Conservation (phyloP, 2,888 invertebrate genomes). For the Saturnia japonica region DNA sequence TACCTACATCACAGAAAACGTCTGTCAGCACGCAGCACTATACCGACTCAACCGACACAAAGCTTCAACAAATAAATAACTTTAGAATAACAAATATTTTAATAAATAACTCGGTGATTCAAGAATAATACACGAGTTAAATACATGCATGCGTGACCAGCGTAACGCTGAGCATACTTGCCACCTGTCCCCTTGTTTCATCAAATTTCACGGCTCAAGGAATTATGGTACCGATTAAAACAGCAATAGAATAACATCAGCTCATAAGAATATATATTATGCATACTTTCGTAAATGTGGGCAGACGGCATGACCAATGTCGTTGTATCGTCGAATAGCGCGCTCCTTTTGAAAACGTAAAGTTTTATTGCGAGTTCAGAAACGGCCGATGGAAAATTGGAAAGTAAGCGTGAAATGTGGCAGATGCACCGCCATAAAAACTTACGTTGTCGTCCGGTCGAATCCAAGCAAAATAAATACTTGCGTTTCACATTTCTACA, state of each 20-base stretch:
- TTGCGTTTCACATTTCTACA: neutral
- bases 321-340: constrained; percentile 56
- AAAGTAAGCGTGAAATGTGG: constrained; percentile 75
- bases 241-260: constrained; percentile 3
- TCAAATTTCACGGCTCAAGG: neutral
- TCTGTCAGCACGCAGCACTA: constrained; percentile 51
- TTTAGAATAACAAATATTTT: constrained; percentile 80
- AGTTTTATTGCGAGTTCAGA: constrained; percentile 70
- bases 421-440: constrained; percentile 65
- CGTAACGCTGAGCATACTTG: constrained; percentile 40
- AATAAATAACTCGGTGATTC: constrained; percentile 78
- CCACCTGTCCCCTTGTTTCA: constrained; percentile 41
- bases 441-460: constrained; percentile 24
- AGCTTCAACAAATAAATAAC: constrained; percentile 79
- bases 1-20: constrained; percentile 59
- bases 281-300: constrained; percentile 14
- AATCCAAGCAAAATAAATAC: neutral
- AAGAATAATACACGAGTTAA: constrained; percentile 55
- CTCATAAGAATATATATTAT: neutral
- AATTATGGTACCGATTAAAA: constrained; percentile 26
- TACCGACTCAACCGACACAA: constrained; percentile 45
- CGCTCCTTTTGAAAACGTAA: constrained; percentile 68
- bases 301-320: constrained; percentile 73
- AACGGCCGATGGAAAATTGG: constrained; percentile 71
- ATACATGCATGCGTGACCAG: constrained; percentile 66